Percentiles rank a stretch among this genome's conserved stretches.
phyloP scores from a whole-genome alignment of 1,140 invertebrate species.

The Spodoptera litura region DNA sequence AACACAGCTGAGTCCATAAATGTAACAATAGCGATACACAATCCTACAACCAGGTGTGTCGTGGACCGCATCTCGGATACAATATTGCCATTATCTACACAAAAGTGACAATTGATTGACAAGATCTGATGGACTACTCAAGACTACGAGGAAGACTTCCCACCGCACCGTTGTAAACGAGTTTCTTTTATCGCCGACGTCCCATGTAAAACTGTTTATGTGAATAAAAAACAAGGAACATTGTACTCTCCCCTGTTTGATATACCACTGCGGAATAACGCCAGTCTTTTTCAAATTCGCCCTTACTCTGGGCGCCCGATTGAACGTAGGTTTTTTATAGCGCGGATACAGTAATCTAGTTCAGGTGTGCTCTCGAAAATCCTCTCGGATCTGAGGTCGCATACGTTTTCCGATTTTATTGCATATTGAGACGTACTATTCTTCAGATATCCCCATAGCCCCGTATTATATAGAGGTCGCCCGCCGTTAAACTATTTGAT shows the following conservation, averaged over 20 bases:
- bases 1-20: background rate
- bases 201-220: slow-evolving; percentile 71
- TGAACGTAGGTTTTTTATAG: slow-evolving; percentile 78
- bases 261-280: slow-evolving; percentile 67
- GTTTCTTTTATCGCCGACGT: slow-evolving; percentile 8
- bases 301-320: slow-evolving; percentile 63
- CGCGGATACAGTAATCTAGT: slow-evolving; percentile 79
- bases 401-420: slow-evolving; percentile 81
- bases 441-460: slow-evolving; percentile 70
- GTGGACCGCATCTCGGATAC: background rate
- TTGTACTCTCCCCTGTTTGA: slow-evolving; percentile 57
- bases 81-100: slow-evolving; percentile 21
- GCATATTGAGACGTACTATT: slow-evolving; percentile 83
- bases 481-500: slow-evolving; percentile 66
- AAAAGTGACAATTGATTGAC: slow-evolving; percentile 27
- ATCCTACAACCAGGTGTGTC: background rate
- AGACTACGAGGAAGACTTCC: slow-evolving; percentile 18
- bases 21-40: background rate
- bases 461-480: slow-evolving; percentile 65
- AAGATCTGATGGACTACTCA: slow-evolving; percentile 21
- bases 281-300: slow-evolving; percentile 70
- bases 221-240: slow-evolving; percentile 55
- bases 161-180: background rate
- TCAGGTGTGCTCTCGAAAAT: slow-evolving; percentile 77
- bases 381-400: slow-evolving; percentile 76